Conservation (phyloP, 2,888 invertebrate genomes). For the Melipona bicolor region DNA sequence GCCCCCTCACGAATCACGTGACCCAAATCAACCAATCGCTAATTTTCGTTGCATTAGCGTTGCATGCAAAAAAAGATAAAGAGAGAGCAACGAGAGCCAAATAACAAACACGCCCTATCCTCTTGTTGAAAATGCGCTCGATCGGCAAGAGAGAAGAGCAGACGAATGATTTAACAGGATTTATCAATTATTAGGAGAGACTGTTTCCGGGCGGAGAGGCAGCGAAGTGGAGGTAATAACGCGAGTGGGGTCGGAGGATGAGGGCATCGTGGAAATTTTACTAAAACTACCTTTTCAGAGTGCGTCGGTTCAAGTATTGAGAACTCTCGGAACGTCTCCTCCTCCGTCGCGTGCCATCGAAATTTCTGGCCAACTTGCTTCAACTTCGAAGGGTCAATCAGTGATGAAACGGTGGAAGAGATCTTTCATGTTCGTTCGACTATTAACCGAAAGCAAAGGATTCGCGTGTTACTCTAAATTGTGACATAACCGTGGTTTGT, state of each 20-base stretch:
- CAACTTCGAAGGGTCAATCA: too few species aligned
- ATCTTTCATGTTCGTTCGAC: too few species aligned
- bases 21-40: too few species aligned
- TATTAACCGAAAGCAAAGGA: background rate
- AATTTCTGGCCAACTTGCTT: background rate
- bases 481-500: background rate
- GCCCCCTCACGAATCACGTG: too few species aligned
- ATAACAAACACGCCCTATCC: slow-evolving; percentile 35
- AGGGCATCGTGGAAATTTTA: slow-evolving; percentile 24
- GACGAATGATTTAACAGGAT: slow-evolving; percentile 34
- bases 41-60: too few species aligned
- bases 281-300: background rate
- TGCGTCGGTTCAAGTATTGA: slow-evolving; percentile 3
- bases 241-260: background rate
- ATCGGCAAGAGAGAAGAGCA: background rate
- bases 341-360: too few species aligned
- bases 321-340: background rate
- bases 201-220: slow-evolving; percentile 10
- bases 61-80: background rate
- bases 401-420: too few species aligned
- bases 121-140: background rate
- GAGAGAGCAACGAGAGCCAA: slow-evolving; percentile 24
- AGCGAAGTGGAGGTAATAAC: background rate
- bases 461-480: background rate
- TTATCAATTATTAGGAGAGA: slow-evolving; percentile 45